Base-by-base conservation (phyloP, 1,140 invertebrate genomes). In the Goniozus legneri region DNA sequence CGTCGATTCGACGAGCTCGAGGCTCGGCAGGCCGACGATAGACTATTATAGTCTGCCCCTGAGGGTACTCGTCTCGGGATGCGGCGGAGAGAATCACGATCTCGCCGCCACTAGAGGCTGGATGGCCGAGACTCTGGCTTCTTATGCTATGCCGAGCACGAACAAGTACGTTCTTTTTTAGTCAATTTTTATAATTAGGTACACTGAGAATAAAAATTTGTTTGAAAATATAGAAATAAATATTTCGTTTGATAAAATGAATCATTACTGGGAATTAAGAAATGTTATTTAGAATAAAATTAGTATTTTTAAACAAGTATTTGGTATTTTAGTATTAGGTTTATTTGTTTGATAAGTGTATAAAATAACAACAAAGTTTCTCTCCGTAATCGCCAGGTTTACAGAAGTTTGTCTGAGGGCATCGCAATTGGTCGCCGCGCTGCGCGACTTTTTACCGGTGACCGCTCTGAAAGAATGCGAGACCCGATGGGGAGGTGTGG, bases 41-140 rank as follows among this genome's bases (percentile, higher is more conserved):
- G 88, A 92, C 58, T 92, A 91, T 60, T 90, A 89, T 59, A 90
- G 89, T 53, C 65, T 91, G 33, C 89, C 89, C 0, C 69, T 92
- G 18, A 75, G 89, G 42, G 81, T 92, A 35, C 76, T 91, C 39
- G 84, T 92, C 14, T 82, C 83, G n/a, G 89, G 89, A 2, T 92
- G 89, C 57, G 79, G 78, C n/a, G 75, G 79, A 32, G 80, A 82
- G 22, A 77, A 82, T 50, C 77, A 81, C 18, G 79, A 84, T 44
- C 74, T 84, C 12, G 79, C 84, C 2, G 83, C 87, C 44, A 88
- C 88, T 6, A 89, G 85, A 58, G 84, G 88, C 61, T 90, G 88
- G 87, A 84, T 88, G 61, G 85, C 87, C 1, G 88, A 91, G 67
- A 91, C 88, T 0, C 83, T 89, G 44, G 88, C 87, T 3, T 90